These are phyloP conservation scores for Sebastes matsubarae DNA, from an alignment of 2,797 vertebrate species.

Conservation along the genomic window DNA sequence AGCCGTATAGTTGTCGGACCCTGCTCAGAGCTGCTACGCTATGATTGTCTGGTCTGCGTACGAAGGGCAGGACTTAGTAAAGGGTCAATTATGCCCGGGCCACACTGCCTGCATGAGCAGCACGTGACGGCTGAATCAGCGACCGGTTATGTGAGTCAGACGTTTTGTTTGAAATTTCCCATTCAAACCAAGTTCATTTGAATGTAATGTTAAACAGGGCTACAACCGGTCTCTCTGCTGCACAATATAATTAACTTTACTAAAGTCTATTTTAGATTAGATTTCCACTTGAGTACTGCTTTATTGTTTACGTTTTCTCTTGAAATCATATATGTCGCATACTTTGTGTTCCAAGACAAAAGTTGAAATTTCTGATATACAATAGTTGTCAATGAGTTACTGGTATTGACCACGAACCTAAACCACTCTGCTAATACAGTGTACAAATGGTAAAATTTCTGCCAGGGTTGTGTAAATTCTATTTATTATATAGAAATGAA, in stretches of 20 bases:
- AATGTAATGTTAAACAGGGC: not conserved
- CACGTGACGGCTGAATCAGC: not conserved
- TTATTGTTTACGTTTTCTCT: not conserved
- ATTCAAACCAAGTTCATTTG: not conserved
- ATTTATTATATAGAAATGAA: not conserved
- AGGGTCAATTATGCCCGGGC: too few species aligned
- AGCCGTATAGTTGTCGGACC: too few species aligned
- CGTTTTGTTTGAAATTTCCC: not conserved
- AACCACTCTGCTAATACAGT: not conserved
- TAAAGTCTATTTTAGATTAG: not conserved
- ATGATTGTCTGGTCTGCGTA: too few species aligned
- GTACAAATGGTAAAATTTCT: not conserved
- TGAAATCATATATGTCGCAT: not conserved
- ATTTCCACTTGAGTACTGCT: not conserved
- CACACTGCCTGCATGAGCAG: too few species aligned
- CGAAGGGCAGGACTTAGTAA: too few species aligned
- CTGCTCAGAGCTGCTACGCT: too few species aligned
- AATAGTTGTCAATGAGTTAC: not conserved
- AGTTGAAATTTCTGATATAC: not conserved
- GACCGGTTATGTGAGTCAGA: not conserved
- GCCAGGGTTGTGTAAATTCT: not conserved
- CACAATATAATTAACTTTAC: not conserved
- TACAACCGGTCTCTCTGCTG: not conserved
- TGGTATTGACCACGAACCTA: not conserved
- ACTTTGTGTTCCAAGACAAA: not conserved